phyloP scores from a whole-genome alignment of 2,888 invertebrate species.

The Caenorhabditis sinica region DNA sequence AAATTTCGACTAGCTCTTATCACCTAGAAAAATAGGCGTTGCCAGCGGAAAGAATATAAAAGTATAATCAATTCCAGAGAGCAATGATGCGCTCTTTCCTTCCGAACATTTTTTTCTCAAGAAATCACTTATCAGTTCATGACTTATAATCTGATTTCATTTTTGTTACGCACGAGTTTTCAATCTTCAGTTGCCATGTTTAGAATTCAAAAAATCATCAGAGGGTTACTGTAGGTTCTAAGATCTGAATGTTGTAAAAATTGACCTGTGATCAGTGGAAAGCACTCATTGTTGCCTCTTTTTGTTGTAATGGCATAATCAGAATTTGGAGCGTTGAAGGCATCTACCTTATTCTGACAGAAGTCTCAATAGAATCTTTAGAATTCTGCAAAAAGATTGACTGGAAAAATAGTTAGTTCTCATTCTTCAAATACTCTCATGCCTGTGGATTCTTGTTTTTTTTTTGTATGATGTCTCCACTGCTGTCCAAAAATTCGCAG shows the following conservation, averaged over 20 bases:
- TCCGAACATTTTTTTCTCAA: slow-evolving; percentile 37
- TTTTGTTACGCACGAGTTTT: slow-evolving; percentile 26
- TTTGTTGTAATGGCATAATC: slow-evolving; percentile 59
- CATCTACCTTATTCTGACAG: neutral
- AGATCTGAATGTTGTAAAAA: slow-evolving; percentile 37
- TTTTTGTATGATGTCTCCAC: neutral
- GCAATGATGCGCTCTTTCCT: slow-evolving; percentile 38
- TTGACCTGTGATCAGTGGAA: slow-evolving; percentile 54
- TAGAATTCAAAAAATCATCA: neutral
- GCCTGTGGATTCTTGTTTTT: slow-evolving; percentile 59
- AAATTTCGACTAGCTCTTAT: slow-evolving; percentile 10
- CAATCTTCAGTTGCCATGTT: neutral
- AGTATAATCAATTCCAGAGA: slow-evolving; percentile 18
- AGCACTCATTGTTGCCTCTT: slow-evolving; percentile 22
- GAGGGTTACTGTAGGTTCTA: slow-evolving; percentile 40
- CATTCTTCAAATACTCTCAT: slow-evolving; percentile 55
- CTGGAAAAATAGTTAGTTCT: slow-evolving; percentile 39
- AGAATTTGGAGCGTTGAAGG: slow-evolving; percentile 33
- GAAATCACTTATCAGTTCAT: slow-evolving; percentile 38
- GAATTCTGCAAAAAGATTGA: slow-evolving; percentile 13
- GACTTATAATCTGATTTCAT: slow-evolving; percentile 45
- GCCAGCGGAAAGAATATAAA: slow-evolving; percentile 17
- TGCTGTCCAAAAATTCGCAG: slow-evolving; percentile 56
- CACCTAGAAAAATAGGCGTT: slow-evolving; percentile 31
- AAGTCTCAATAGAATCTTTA: too few relatives aligned